Percentiles rank a stretch among this genome's conserved stretches.
Conservation (phyloP, 2,113 vertebrate genomes). For the Chloropsis hardwickii region DNA sequence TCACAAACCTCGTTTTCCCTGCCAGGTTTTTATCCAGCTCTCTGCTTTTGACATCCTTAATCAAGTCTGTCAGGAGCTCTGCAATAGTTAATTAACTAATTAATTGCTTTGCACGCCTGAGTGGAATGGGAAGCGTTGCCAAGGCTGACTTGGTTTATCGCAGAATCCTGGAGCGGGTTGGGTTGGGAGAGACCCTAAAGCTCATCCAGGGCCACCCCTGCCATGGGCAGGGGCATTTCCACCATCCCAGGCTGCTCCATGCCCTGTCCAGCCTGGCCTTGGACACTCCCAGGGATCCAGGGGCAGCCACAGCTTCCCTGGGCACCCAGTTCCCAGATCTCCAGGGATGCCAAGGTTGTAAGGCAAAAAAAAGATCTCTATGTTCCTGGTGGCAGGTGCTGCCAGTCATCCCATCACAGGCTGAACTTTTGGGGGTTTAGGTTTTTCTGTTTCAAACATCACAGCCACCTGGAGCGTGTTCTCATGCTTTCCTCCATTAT, state of each 20-base stretch:
- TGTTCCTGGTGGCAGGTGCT: neutral
- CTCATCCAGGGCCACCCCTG: neutral
- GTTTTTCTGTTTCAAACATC: neutral
- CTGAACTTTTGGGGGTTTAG: neutral
- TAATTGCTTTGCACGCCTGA: neutral
- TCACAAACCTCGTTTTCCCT: neutral
- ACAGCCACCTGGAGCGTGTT: neutral
- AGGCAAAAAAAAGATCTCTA: rapidly evolving
- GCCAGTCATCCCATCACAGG: neutral
- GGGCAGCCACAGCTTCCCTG: neutral
- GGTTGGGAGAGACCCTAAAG: neutral
- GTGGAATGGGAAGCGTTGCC: neutral
- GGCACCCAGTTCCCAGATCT: neutral
- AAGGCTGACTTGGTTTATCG: neutral
- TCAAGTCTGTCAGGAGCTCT: neutral
- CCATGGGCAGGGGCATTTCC: neutral
- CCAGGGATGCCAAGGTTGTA: no score
- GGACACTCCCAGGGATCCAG: neutral
- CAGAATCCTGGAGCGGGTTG: neutral
- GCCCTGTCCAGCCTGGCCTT: rapidly evolving
- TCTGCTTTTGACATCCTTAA: neutral
- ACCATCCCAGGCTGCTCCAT: neutral
- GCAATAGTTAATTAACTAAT: constrained; percentile 13
- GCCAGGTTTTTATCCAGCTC: neutral
- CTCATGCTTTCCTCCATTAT: neutral